phyloP scores from a whole-genome alignment of 2,888 invertebrate genomes.

The Prosopocoilus inquinatus region DNA sequence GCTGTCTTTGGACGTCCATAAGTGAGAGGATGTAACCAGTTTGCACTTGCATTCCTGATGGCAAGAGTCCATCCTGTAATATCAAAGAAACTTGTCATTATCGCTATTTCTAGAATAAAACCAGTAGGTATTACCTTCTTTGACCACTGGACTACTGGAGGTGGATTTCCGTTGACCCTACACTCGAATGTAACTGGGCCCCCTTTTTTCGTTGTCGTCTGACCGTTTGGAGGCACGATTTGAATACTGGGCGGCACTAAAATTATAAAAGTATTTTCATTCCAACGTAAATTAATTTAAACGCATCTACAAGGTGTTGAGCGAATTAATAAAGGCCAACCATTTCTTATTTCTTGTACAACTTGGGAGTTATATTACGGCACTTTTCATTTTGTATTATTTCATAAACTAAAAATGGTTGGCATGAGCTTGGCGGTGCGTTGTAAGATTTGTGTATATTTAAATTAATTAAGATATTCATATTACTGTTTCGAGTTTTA shows the following conservation, averaged over 20 bases:
- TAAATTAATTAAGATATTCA: too few relatives aligned
- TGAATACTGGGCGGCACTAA: slow-evolving; percentile 50
- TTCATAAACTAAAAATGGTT: too few relatives aligned
- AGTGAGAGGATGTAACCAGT: slow-evolving; percentile 48
- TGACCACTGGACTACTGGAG: slow-evolving; percentile 53
- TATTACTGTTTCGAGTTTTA: too few relatives aligned
- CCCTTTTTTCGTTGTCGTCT: slow-evolving; percentile 48
- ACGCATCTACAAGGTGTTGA: too few relatives aligned
- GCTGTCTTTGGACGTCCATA: slow-evolving; percentile 46
- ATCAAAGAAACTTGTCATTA: neutral
- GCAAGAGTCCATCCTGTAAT: slow-evolving; percentile 46
- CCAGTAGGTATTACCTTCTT: slow-evolving; percentile 42
- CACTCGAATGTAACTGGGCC: slow-evolving; percentile 52
- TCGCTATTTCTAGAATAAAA: neutral
- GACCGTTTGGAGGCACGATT: slow-evolving; percentile 47
- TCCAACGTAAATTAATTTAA: too few relatives aligned
- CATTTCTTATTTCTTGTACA: too few relatives aligned
- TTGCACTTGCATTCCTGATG: slow-evolving; percentile 48
- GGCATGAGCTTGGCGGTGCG: too few relatives aligned
- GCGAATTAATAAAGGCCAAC: too few relatives aligned
- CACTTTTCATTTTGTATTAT: too few relatives aligned
- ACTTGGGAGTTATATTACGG: too few relatives aligned
- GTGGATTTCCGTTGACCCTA: slow-evolving; percentile 51
- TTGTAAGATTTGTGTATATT: too few relatives aligned
- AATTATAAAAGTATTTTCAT: too few relatives aligned